Evolutionary conservation across 2,888 invertebrate genomes (phyloP).

Genomic region (Agrilus cyanescens): DNA sequence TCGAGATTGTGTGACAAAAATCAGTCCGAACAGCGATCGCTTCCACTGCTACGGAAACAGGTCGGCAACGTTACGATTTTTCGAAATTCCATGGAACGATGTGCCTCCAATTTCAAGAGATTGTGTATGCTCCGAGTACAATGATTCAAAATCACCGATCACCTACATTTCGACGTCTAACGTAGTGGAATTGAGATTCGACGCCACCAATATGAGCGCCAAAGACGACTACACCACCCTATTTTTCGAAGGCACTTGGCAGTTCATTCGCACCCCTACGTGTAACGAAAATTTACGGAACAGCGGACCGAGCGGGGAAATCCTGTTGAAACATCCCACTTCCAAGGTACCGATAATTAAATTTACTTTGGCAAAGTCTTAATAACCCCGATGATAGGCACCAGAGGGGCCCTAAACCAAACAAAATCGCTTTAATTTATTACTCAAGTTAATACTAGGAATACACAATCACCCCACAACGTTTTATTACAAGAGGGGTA

Average conservation of each 20-base stretch:
- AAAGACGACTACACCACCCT: conserved; percentile 75
- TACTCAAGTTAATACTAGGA: too few relatives aligned
- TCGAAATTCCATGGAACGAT: conserved; percentile 64
- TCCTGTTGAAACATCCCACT: conserved; percentile 42
- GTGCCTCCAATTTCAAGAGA: conserved; percentile 62
- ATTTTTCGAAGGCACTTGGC: conserved; percentile 74
- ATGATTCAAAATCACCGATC: conserved; percentile 42
- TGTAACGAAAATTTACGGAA: conserved; percentile 60
- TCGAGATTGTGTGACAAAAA: conserved; percentile 43
- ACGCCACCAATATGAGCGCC: conserved; percentile 72
- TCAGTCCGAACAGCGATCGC: conserved; percentile 54
- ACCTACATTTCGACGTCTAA: conserved; percentile 66
- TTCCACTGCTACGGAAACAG: conserved; percentile 60
- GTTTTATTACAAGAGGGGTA: too few relatives aligned
- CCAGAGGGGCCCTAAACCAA: too few relatives aligned
- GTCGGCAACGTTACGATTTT: conserved; percentile 58
- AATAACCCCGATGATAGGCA: too few relatives aligned
- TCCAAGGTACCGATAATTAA: conserved; percentile 1
- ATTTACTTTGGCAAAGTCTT: neutral
- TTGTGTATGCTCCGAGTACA: conserved; percentile 59
- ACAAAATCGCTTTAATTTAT: too few relatives aligned
- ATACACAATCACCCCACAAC: too few relatives aligned
- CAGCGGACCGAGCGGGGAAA: conserved; percentile 65
- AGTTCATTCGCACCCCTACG: conserved; percentile 58
- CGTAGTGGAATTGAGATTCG: conserved; percentile 70